phyloP scores from a whole-genome alignment of 2,113 vertebrate genomes.

The Xyliphius kryptos region DNA sequence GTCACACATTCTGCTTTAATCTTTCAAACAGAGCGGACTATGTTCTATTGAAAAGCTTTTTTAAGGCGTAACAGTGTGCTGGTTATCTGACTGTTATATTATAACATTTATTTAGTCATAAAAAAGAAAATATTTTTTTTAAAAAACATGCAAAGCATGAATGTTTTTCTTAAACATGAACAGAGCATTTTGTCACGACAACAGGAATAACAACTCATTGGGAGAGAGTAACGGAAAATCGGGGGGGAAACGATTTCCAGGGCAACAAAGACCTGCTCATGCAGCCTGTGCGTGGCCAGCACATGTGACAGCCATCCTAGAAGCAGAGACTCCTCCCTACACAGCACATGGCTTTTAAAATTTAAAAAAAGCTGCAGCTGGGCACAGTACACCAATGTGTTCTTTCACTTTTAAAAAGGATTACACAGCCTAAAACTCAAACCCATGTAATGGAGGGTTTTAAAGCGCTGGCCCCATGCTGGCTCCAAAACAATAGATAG shows the following conservation, averaged over 20 bases:
- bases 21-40: neutral
- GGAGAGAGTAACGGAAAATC: neutral
- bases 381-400: neutral
- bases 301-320: neutral
- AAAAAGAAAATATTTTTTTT: neutral
- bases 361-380: neutral
- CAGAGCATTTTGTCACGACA: too few relatives aligned
- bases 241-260: neutral
- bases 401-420: neutral
- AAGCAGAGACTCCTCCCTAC: neutral
- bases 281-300: neutral
- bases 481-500: conserved; percentile 13
- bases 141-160: neutral
- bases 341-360: neutral
- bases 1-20: neutral
- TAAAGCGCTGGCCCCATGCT: conserved; percentile 7
- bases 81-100: too few relatives aligned
- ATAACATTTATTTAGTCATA: neutral
- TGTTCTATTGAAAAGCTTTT: neutral
- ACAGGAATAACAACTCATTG: neutral
- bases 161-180: too few relatives aligned
- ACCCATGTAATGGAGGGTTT: conserved; percentile 16
- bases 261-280: neutral
- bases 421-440: neutral
- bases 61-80: neutral